Conservation (phyloP, 1,140 invertebrate genomes). For the Drosophila carrolli region DNA sequence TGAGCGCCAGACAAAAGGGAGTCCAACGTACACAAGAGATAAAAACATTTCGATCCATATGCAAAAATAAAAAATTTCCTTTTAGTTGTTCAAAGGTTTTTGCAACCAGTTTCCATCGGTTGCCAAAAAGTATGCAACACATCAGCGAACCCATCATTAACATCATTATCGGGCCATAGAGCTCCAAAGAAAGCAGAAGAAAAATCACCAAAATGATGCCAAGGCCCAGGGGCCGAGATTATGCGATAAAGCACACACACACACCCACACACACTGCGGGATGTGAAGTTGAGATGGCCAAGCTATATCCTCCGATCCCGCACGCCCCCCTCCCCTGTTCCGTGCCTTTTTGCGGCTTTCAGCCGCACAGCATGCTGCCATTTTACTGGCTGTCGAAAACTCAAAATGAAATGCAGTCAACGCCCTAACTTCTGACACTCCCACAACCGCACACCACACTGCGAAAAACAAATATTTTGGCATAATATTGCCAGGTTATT, state of each 20-base stretch:
- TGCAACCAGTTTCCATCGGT: conserved; percentile 19
- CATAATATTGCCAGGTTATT: no score
- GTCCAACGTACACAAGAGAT: conserved; percentile 10
- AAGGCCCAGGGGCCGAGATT: conserved; percentile 57
- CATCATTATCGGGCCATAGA: conserved; percentile 56
- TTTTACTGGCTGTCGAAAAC: conserved; percentile 63
- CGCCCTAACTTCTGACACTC: conserved; percentile 34
- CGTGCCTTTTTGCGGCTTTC: conserved; percentile 35
- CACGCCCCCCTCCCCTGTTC: not conserved
- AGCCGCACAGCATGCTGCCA: conserved; percentile 65
- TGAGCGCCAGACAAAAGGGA: conserved; percentile 14
- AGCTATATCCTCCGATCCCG: conserved; percentile 4
- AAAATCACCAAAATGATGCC: conserved; percentile 47
- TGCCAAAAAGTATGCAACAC: conserved; percentile 37
- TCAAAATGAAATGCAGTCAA: conserved; percentile 72
- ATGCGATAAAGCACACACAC: conserved; percentile 56
- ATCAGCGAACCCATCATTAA: conserved; percentile 59
- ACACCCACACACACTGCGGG: not conserved
- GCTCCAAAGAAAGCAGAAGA: conserved; percentile 14
- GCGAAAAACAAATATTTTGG: not conserved
- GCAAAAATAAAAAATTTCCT: conserved; percentile 21
- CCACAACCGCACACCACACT: conserved; percentile 13
- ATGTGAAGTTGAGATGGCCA: conserved; percentile 26
- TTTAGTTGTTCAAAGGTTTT: conserved; percentile 6
- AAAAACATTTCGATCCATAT: not conserved